A percentile compares a stretch with the other conserved stretches of the same genome.
phyloP scores from a whole-genome alignment of 1,140 invertebrate genomes.

The Dolichoris vasculosae region DNA sequence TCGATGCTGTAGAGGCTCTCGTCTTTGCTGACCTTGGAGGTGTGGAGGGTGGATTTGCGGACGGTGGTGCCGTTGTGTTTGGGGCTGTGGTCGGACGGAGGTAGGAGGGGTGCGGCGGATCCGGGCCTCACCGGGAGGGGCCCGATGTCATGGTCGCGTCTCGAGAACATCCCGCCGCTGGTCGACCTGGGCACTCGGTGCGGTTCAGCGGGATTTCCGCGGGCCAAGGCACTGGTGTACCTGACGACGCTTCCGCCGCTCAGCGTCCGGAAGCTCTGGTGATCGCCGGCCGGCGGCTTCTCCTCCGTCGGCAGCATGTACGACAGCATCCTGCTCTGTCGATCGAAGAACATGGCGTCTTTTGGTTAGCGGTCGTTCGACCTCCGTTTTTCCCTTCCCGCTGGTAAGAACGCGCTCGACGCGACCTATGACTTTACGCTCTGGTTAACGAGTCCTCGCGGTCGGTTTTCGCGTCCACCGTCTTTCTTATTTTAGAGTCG shows the following conservation, averaged over 20 bases:
- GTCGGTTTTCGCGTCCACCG: neutral
- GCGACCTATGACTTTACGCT: neutral
- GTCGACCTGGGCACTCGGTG: conserved; percentile 7
- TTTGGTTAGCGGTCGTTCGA: no score
- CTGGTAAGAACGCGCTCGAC: neutral
- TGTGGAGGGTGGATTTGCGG: conserved; percentile 70
- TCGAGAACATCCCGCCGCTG: conserved; percentile 27
- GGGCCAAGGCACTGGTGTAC: neutral
- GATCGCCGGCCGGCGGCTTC: conserved; percentile 70
- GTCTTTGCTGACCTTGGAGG: conserved; percentile 69
- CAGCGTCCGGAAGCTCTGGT: conserved; percentile 42
- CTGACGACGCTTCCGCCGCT: neutral
- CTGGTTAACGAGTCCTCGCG: neutral
- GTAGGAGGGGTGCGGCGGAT: conserved; percentile 42
- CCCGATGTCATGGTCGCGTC: conserved; percentile 38
- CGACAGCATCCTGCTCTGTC: conserved; percentile 69
- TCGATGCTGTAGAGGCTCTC: conserved; percentile 73
- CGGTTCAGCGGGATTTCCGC: neutral
- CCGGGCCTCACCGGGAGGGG: conserved; percentile 39
- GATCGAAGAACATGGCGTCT: neutral
- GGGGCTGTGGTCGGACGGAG: conserved; percentile 53
- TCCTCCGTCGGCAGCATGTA: conserved; percentile 74
- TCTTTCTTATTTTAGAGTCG: neutral
- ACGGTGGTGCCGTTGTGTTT: conserved; percentile 57
- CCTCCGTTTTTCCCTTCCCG: neutral